A percentile compares a stretch with the other conserved stretches of the same genome.
Evolutionary conservation across 2,888 invertebrate genomes (phyloP).

Genomic region (Apomyelois bistriatella): DNA sequence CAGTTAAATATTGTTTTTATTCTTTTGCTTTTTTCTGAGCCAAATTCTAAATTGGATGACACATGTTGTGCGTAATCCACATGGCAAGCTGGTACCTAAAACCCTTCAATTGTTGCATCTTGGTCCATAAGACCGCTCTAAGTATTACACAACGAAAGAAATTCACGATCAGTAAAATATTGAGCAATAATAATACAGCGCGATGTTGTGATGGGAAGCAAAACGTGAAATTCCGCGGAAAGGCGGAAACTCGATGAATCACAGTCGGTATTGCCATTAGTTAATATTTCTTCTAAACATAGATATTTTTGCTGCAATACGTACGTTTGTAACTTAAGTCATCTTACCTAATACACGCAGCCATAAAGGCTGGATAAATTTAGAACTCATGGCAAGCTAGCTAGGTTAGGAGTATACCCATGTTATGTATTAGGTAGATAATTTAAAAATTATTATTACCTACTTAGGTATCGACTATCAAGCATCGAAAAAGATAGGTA

Average conservation of each 20-base stretch:
- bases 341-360: background rate
- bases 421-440: too few species aligned
- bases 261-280: background rate
- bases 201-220: background rate
- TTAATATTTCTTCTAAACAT: background rate
- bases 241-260: background rate
- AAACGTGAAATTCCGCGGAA: background rate
- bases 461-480: too few species aligned
- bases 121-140: background rate
- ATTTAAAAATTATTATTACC: too few species aligned
- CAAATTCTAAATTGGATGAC: conserved; percentile 61
- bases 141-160: conserved; percentile 3
- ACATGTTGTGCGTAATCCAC: conserved; percentile 50
- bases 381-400: too few species aligned
- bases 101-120: conserved; percentile 29
- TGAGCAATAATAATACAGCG: background rate
- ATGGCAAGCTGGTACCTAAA: conserved; percentile 37
- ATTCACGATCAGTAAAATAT: background rate
- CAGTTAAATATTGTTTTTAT: background rate
- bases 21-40: background rate
- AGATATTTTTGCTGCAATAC: background rate
- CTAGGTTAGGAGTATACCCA: too few species aligned
- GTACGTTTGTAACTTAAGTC: background rate
- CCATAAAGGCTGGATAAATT: too few species aligned
- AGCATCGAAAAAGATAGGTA: too few species aligned